Conservation (phyloP, 2,113 vertebrate species). For the Corythornis cristatus region DNA sequence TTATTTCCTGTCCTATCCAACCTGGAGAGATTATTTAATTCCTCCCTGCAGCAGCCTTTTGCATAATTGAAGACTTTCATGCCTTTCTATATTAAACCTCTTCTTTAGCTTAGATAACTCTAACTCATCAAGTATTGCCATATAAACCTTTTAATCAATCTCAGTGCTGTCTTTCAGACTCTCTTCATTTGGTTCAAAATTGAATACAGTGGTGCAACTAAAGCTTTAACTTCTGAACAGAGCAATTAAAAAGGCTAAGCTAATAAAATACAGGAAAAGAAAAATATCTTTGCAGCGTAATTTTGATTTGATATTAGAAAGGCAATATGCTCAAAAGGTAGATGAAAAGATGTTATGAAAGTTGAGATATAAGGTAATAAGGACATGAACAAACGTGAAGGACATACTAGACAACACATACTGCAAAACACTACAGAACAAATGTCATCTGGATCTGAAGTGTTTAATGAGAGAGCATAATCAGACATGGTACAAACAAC, state of each 20-base stretch:
- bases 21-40: constrained; percentile 12
- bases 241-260: not conserved
- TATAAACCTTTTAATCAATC: not conserved
- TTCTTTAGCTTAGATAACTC: not conserved
- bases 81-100: not conserved
- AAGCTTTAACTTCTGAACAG: not conserved
- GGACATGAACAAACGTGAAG: not conserved
- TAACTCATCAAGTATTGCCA: not conserved
- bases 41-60: not conserved
- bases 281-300: not conserved
- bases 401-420: not conserved
- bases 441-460: not conserved
- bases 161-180: not conserved
- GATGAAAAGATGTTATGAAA: not conserved
- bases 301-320: not conserved
- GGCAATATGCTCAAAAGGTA: not conserved
- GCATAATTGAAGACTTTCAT: not conserved
- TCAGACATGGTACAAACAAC: not conserved
- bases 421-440: not conserved
- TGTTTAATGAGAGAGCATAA: not conserved
- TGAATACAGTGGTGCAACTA: not conserved
- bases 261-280: not conserved
- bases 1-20: constrained; percentile 12
- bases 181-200: not conserved
- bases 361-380: not conserved